phyloP scores from a whole-genome alignment of 2,888 invertebrate genomes.

The Cephalotes varians region DNA sequence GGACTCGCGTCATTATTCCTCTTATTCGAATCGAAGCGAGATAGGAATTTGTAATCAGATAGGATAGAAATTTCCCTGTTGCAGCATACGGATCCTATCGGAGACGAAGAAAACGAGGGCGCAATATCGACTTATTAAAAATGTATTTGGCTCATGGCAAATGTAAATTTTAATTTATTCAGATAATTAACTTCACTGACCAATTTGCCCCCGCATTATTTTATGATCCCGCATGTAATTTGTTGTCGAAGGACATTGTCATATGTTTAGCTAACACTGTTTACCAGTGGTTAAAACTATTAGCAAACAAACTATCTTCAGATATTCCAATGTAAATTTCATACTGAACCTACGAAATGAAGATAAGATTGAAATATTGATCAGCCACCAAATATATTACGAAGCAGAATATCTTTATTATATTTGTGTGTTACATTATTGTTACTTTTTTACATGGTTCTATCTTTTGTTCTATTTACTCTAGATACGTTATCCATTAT shows the following conservation, averaged over 20 bases:
- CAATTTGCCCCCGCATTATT: slow-evolving; percentile 23
- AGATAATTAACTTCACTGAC: slow-evolving; percentile 14
- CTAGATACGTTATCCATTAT: neutral
- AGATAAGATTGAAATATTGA: neutral
- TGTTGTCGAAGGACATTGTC: neutral
- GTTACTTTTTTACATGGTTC: neutral
- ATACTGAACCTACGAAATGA: neutral
- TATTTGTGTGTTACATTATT: slow-evolving; percentile 7
- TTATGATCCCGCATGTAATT: slow-evolving; percentile 6
- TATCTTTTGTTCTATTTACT: neutral
- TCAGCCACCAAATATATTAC: neutral
- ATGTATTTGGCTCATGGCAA: neutral
- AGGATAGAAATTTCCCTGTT: slow-evolving; percentile 12
- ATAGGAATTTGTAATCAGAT: slow-evolving; percentile 52
- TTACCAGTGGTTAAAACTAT: neutral
- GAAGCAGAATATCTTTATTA: neutral
- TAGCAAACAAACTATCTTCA: neutral
- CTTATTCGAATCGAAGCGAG: slow-evolving; percentile 40
- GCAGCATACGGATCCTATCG: slow-evolving; percentile 8
- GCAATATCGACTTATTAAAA: slow-evolving; percentile 16
- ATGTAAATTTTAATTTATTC: neutral
- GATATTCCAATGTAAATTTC: neutral
- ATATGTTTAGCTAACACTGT: slow-evolving; percentile 2
- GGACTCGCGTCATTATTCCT: slow-evolving; percentile 44
- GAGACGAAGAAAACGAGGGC: neutral